These are phyloP conservation scores for Branchinecta lynchi DNA, from an alignment of 1,140 invertebrate genomes.

Conservation along the genomic window DNA sequence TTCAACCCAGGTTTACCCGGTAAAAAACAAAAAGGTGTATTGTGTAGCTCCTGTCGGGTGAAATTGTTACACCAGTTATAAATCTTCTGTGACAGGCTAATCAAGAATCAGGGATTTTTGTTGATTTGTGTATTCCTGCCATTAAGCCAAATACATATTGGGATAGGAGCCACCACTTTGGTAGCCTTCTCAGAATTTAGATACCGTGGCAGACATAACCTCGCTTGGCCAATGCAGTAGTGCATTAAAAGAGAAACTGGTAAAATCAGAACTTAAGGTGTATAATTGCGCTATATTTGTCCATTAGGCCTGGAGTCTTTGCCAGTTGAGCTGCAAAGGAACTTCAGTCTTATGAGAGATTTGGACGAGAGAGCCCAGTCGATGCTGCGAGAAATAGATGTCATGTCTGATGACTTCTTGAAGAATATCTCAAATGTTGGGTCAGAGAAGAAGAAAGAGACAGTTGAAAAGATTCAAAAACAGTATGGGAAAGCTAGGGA, in stretches of 20 bases:
- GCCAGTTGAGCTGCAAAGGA: conserved; percentile 81
- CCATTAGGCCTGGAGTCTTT: conserved; percentile 68
- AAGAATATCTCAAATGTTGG: conserved; percentile 42
- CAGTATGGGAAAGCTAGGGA: conserved; percentile 81
- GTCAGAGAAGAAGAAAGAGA: conserved; percentile 63
- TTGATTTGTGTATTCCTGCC: too few species aligned
- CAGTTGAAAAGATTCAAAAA: conserved; percentile 57
- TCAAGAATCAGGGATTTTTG: too few species aligned
- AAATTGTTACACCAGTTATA: too few species aligned
- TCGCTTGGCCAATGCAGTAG: conserved; percentile 13
- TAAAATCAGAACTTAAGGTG: too few species aligned
- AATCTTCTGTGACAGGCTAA: too few species aligned
- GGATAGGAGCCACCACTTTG: too few species aligned
- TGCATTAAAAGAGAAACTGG: conserved; percentile 12
- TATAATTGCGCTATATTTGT: too few species aligned
- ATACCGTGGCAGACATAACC: background rate
- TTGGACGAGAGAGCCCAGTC: conserved; percentile 76
- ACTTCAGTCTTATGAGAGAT: conserved; percentile 90
- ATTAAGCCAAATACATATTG: too few species aligned
- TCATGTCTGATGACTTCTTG: conserved; percentile 67
- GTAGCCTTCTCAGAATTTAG: background rate
- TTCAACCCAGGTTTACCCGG: too few species aligned
- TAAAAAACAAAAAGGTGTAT: too few species aligned
- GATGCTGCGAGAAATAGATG: conserved; percentile 77
- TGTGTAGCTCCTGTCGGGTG: too few species aligned